Percentiles rank a stretch among this genome's conserved stretches.
These are phyloP conservation scores for Enteromius viviparus DNA, from an alignment of 2,797 vertebrate species.

Conservation along the genomic window DNA sequence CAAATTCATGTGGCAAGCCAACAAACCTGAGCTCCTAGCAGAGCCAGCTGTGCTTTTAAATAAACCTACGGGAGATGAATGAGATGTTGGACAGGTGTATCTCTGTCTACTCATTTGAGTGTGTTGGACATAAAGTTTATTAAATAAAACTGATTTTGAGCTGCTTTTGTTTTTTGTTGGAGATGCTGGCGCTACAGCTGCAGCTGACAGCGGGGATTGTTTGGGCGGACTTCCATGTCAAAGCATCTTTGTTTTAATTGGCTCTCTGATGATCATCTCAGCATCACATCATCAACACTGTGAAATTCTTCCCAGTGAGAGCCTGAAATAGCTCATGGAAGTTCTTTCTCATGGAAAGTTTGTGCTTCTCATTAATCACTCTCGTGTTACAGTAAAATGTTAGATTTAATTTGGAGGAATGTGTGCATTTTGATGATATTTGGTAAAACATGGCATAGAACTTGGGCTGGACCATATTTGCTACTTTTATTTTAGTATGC, in stretches of 20 bases:
- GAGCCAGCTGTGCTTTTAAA: not conserved
- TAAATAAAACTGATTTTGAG: slow-evolving; percentile 12
- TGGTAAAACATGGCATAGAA: too few relatives aligned
- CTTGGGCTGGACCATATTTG: not conserved
- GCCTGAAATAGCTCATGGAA: slow-evolving; percentile 17
- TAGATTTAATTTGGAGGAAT: not conserved
- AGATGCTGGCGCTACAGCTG: not conserved
- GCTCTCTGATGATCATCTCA: slow-evolving; percentile 23
- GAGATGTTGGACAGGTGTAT: not conserved
- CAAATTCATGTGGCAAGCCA: not conserved
- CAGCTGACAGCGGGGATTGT: slow-evolving; percentile 5
- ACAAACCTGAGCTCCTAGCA: slow-evolving; percentile 12
- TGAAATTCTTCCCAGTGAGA: not conserved
- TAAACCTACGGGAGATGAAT: not conserved
- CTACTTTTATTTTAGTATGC: not conserved
- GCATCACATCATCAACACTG: slow-evolving; percentile 12
- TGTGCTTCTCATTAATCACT: not conserved
- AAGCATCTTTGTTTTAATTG: slow-evolving; percentile 41
- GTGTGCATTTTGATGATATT: not conserved
- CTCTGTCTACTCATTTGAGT: not conserved
- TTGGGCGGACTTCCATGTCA: slow-evolving; percentile 16
- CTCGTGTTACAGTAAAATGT: not conserved
- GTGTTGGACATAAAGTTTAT: not conserved
- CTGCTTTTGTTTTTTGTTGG: slow-evolving; percentile 16
- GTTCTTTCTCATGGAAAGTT: not conserved